Evolutionary conservation across 2,797 vertebrate genomes (phyloP).

Genomic region (Melanotaenia maccullochi): DNA sequence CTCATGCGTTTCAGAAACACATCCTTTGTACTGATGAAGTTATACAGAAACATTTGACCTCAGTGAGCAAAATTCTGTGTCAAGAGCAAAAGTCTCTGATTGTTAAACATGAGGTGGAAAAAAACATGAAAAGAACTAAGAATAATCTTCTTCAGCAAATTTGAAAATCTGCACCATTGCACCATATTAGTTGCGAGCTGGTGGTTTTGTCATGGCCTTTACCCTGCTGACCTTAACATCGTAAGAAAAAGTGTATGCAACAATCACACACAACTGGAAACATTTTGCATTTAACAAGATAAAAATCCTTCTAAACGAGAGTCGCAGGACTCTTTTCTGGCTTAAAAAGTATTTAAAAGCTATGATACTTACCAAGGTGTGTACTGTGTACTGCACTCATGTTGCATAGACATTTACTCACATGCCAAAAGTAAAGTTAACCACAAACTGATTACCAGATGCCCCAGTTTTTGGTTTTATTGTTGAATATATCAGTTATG

Average conservation of each 20-base stretch:
- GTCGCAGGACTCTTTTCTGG: not conserved
- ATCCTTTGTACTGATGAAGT: not conserved
- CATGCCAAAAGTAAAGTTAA: not conserved
- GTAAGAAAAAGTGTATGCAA: too few species aligned
- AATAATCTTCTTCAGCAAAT: too few species aligned
- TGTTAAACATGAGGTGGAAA: not conserved
- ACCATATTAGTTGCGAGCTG: too few species aligned
- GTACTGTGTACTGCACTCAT: not conserved
- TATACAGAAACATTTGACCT: not conserved
- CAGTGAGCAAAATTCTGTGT: not conserved
- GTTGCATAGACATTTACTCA: not conserved
- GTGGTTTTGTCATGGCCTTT: too few species aligned
- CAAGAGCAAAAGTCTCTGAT: not conserved
- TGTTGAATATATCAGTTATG: too few species aligned
- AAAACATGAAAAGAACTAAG: not conserved
- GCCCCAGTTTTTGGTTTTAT: not conserved
- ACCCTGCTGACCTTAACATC: too few species aligned
- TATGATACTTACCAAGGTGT: not conserved
- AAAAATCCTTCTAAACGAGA: not conserved
- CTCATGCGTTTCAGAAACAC: not conserved
- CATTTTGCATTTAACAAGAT: too few species aligned
- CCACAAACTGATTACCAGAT: not conserved
- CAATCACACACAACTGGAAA: too few species aligned
- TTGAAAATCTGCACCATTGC: too few species aligned
- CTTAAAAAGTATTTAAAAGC: not conserved